Evolutionary conservation across 2,113 vertebrate species (phyloP).

Genomic region (human): GRCh38 chr20:47274501-47275000

Average conservation of each 20-base stretch:
- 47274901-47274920: not conserved
- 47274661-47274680: not conserved
- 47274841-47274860: not conserved
- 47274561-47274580: not conserved
- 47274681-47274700: not conserved
- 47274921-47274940: not conserved
- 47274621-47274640: not conserved
- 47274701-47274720: not conserved
- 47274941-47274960: not conserved
- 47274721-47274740: not conserved
- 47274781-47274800: not conserved
- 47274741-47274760: not conserved
- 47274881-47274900: not conserved
- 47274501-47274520: not conserved
- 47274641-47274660: not conserved
- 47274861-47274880: not conserved
- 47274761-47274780: not conserved
- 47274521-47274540: not conserved
- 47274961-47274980: not conserved
- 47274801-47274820: not conserved
- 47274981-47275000: not conserved
- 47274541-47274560: not conserved
- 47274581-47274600: not conserved
- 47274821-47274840: not conserved
- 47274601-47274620: not conserved